Conservation (phyloP, 2,797 vertebrate genomes). For the Enteromius trimaculatus region DNA sequence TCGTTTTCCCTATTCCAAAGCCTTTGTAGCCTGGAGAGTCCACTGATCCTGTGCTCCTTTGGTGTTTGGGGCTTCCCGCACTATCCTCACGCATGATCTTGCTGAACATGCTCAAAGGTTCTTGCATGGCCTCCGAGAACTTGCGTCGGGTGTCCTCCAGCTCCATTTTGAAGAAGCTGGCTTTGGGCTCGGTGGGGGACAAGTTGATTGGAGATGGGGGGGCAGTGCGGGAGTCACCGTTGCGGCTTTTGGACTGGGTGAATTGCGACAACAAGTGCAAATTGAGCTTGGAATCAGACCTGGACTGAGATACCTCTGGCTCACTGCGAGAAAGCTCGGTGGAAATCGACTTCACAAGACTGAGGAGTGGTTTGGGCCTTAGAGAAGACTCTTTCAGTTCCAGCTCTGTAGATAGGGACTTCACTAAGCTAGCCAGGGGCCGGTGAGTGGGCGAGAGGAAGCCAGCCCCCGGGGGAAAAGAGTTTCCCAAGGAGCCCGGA, state of each 20-base stretch:
- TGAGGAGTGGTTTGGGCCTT: constrained; percentile 77
- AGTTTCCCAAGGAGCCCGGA: constrained; percentile 71
- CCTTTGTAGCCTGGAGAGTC: constrained; percentile 63
- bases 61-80: constrained; percentile 71
- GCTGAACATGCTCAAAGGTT: constrained; percentile 86
- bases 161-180: constrained; percentile 84
- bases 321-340: constrained; percentile 82
- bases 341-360: constrained; percentile 87
- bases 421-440: constrained; percentile 79
- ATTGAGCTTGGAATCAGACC: constrained; percentile 85
- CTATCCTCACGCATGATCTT: constrained; percentile 87
- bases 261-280: constrained; percentile 83
- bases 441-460: constrained; percentile 75
- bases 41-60: constrained; percentile 55
- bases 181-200: constrained; percentile 77
- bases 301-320: constrained; percentile 83
- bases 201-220: constrained; percentile 81
- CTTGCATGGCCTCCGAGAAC: constrained; percentile 86
- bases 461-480: constrained; percentile 59
- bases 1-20: constrained; percentile 55
- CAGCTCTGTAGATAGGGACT: constrained; percentile 83
- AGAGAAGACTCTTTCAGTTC: constrained; percentile 77
- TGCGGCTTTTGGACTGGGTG: constrained; percentile 75
- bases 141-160: constrained; percentile 87
- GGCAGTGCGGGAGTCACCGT: constrained; percentile 82